Conservation (phyloP, 2,888 invertebrate species). For the Andrena dorsata region DNA sequence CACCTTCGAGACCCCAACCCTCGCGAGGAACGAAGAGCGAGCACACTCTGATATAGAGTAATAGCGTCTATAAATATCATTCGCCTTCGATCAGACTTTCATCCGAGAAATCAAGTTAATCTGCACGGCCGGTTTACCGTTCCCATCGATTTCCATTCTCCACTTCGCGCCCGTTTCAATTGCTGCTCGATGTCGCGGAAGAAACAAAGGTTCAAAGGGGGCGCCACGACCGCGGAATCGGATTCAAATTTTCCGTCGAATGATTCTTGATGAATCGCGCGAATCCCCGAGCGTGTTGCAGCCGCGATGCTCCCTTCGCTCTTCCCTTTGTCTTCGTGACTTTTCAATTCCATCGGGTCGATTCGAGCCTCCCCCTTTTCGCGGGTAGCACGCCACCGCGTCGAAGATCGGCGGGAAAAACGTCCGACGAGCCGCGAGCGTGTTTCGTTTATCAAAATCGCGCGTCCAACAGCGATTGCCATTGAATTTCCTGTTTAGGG, state of each 20-base stretch:
- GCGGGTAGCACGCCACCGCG: neutral
- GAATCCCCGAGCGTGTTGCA: no score
- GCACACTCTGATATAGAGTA: neutral
- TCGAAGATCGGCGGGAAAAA: neutral
- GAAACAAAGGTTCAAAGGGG: constrained; percentile 45
- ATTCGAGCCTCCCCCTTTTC: neutral
- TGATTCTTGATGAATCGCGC: neutral
- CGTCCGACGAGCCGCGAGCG: neutral
- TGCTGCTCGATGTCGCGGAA: constrained; percentile 44
- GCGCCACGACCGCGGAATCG: neutral
- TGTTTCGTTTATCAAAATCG: constrained; percentile 9
- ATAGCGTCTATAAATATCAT: constrained; percentile 26
- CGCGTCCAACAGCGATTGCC: constrained; percentile 2
- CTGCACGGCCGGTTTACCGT: constrained; percentile 1
- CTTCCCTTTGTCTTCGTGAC: no score
- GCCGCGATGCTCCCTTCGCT: neutral
- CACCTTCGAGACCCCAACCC: neutral
- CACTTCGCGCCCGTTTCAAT: constrained; percentile 47
- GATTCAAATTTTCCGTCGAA: constrained; percentile 37
- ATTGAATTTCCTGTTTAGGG: constrained; percentile 35
- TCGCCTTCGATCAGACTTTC: constrained; percentile 4
- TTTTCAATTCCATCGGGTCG: neutral
- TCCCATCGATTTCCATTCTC: constrained; percentile 31
- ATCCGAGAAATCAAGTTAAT: constrained; percentile 40
- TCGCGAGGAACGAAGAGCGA: neutral